Evolutionary conservation across 1,140 invertebrate species (phyloP).

Genomic region (Calephelis nemesis): DNA sequence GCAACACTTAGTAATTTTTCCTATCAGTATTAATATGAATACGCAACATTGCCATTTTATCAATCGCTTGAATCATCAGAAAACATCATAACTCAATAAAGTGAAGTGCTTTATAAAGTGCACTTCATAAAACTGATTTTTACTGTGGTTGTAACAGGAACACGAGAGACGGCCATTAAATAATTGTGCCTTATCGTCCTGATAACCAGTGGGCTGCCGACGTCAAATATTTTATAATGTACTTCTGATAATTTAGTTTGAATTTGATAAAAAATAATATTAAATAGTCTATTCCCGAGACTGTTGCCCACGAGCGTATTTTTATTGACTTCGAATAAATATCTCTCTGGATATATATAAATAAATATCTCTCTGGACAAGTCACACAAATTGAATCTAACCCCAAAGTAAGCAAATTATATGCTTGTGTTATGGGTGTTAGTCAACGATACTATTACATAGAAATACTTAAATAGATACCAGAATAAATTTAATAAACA

Average conservation of each 20-base stretch:
- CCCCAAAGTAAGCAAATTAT: no score
- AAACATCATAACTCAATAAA: slow-evolving; percentile 20
- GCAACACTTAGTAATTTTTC: no score
- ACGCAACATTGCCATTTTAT: not conserved
- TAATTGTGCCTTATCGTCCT: slow-evolving; percentile 22
- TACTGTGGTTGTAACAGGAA: slow-evolving; percentile 5
- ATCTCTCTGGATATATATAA: no score
- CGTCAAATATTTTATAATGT: not conserved
- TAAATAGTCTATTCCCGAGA: no score
- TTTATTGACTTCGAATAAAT: no score
- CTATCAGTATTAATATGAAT: not conserved
- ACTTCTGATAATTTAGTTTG: not conserved
- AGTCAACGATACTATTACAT: no score
- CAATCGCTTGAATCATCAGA: not conserved
- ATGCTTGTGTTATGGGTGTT: no score
- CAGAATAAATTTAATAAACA: no score
- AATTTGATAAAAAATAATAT: not conserved
- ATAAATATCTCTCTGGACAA: no score
- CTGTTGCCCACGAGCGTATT: no score
- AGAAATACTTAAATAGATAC: no score
- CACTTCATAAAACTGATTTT: slow-evolving; percentile 23
- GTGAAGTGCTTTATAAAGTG: slow-evolving; percentile 15
- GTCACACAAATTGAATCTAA: no score
- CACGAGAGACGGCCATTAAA: not conserved
- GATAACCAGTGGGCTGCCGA: slow-evolving; percentile 22